Evolutionary conservation across 1,140 invertebrate genomes (phyloP), one percentile per base, ranked within the genome.

Genomic region (Pemphigus obesinymphae): DNA sequence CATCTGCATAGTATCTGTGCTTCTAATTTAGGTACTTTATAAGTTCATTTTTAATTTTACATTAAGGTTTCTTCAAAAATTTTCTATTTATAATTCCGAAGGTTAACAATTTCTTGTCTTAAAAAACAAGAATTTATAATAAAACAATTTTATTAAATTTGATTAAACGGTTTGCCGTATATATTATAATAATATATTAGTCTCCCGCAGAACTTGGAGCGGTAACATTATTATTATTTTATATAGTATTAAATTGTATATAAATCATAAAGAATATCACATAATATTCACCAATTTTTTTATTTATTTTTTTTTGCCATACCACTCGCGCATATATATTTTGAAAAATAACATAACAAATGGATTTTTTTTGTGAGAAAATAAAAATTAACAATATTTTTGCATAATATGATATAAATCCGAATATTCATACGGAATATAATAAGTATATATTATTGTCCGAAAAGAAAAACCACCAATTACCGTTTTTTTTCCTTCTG

Each of bases 401-500:
- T 10, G 66, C 34, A 17, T 40, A 8, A 23, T 40, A 40, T 10
- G 37, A 40, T 10, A 10, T 10, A 10, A 5, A 40, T 10, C 4
- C 43, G 10, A n/a, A 45, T 13, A 70, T 13, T n/a, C 40, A 43
- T n/a, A n/a, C 66, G 23, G 37, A 8, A 34, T 61, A 70, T n/a
- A n/a, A n/a, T n/a, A n/a, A n/a, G n/a, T n/a, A 70, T 70, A 70
- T 43, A 43, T 70, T 70, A 26, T 40, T 43, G 37, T 26, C 37
- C n/a, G 5, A 68, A 66, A 68, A 68, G 23, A 70, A 68, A 68
- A 68, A 68, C 40, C 63, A 68, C 34, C 66, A 70, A 70, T 70
- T 70, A 70, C 37, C n/a, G 37, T 43, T 70, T 70, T 40, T 7
- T 45, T 40, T 6, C 43, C 4, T 70, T 63, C 61, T 26, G 37